These are phyloP conservation scores for Semicossyphus pulcher DNA, from an alignment of 2,113 vertebrate species.

Conservation along the genomic window DNA sequence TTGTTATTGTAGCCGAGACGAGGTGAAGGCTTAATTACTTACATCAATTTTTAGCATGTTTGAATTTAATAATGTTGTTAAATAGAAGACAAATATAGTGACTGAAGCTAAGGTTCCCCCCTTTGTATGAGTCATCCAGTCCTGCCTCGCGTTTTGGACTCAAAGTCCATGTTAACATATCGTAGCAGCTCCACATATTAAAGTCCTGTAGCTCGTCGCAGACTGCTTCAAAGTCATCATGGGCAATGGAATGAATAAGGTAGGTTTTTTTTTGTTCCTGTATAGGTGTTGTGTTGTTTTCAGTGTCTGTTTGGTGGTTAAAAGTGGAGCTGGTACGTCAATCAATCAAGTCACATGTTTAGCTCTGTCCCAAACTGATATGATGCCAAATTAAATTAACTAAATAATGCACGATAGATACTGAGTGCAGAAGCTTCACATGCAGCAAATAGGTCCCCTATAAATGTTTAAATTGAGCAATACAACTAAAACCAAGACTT, in stretches of 20 bases:
- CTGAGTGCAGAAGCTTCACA: too few relatives aligned
- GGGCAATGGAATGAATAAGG: slow-evolving; percentile 87
- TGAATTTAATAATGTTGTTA: not conserved
- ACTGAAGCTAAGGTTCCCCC: not conserved
- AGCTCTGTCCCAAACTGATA: not conserved
- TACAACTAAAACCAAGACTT: too few relatives aligned
- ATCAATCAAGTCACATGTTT: slow-evolving; percentile 26
- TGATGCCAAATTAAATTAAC: not conserved
- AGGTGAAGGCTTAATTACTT: slow-evolving; percentile 6
- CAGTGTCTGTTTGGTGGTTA: not conserved
- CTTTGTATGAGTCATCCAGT: not conserved
- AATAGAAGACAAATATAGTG: not conserved
- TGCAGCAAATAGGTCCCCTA: not conserved
- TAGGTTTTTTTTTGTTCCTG: slow-evolving; percentile 24
- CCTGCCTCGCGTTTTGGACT: not conserved
- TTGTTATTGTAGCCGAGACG: not conserved
- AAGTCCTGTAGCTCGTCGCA: slow-evolving; percentile 30
- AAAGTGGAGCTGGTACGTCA: not conserved
- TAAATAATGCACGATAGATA: not conserved
- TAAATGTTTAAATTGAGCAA: too few relatives aligned
- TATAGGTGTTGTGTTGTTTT: too few relatives aligned
- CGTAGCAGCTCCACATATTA: not conserved
- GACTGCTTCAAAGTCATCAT: slow-evolving; percentile 51
- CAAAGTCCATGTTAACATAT: slow-evolving; percentile 33
- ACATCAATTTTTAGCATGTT: not conserved